Evolutionary conservation across 2,797 vertebrate species (phyloP), one percentile per base, ranked within the genome.

Genomic region (Enteromius unitaeniatus): DNA sequence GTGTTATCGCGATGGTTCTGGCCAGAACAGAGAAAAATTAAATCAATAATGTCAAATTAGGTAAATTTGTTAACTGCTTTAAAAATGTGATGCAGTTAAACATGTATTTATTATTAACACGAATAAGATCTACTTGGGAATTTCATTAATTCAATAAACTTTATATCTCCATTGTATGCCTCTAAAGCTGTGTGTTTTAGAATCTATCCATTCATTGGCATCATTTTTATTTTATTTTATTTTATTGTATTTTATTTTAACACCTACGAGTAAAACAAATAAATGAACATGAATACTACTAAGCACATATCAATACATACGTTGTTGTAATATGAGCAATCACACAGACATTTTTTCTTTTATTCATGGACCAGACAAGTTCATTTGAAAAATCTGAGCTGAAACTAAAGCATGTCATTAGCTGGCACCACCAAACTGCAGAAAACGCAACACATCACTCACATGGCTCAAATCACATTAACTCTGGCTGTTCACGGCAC

Each of bases 391-490:
- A 14, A 73, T 13, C 37, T 28, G 31, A 53, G 60, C 60, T 55
- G 19, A 76, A 68, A 45, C 47, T 31, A 83, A 83, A 45, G 73
- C 72, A 77, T 51, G 64, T 53, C 60, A 76, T 65, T 37, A 40
- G n/a, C 81, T 28, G 21, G 42, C 40, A 81, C 37, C 68, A 72
- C 17, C 55, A 55, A 81, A 60, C 17, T 34, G 37, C 53, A 83
- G 64, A 68, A 69, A 67, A 75, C 42, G 31, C 17, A 69, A 73
- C 69, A 68, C 64, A 69, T 55, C 49, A 3, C 74, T 83, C 60
- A n/a, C 73, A 76, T 68, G 73, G 73, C 49, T 77, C 74, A 83
- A 83, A 83, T 69, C 74, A 55, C 49, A 78, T 83, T 77, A 83
- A 68, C 72, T 68, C 4, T 76, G 34, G 73, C 74, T 83, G 64